phyloP scores from a whole-genome alignment of 2,113 vertebrate genomes.

The Gorsachius goisagi region DNA sequence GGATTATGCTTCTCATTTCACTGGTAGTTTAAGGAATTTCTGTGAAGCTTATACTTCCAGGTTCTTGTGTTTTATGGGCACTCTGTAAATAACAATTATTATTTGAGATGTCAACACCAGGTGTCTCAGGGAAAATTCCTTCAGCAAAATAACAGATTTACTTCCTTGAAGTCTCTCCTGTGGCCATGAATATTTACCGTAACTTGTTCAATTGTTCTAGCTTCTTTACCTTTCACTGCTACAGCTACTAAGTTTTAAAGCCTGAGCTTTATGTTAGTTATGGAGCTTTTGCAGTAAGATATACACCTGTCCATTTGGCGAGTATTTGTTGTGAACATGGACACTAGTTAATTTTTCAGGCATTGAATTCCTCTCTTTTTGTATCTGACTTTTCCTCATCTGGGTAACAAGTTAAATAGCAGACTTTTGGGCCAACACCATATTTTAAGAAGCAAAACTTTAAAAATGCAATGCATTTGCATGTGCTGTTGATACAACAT shows the following conservation, averaged over 20 bases:
- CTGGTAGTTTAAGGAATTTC: neutral
- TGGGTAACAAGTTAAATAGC: neutral
- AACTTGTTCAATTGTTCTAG: neutral
- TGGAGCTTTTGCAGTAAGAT: neutral
- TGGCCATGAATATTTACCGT: neutral
- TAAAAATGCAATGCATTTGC: neutral
- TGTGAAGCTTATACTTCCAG: neutral
- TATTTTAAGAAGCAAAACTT: neutral
- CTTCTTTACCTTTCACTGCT: neutral
- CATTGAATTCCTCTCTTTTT: neutral
- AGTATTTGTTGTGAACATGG: neutral
- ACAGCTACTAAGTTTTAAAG: neutral
- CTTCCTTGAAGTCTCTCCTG: neutral
- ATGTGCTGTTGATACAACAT: neutral
- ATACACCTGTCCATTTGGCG: neutral
- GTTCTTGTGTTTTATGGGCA: neutral
- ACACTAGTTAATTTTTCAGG: neutral
- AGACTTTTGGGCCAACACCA: neutral
- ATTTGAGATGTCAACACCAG: neutral
- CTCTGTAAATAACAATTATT: neutral
- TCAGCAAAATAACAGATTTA: neutral
- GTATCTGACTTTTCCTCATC: neutral
- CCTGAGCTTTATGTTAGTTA: neutral
- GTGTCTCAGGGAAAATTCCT: neutral
- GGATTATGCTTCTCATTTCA: neutral